Evolutionary conservation across 2,888 invertebrate species (phyloP), one percentile per base, ranked within the genome.

Genomic region (Cephalotes varians): DNA sequence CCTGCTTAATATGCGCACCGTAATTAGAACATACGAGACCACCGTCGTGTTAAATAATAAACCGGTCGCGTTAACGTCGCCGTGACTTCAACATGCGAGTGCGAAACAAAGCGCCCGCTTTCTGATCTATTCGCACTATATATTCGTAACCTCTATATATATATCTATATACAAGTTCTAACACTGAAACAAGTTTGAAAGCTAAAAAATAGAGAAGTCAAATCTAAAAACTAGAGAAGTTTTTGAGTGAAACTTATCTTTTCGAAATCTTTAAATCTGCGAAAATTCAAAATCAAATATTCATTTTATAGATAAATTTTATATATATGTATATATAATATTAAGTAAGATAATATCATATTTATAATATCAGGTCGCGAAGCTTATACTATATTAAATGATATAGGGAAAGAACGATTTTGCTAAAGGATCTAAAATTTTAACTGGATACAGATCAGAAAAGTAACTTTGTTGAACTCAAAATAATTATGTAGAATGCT

Each of bases 21-120:
- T 91, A 92, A 93, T 92, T 93, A 92, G 91, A 92, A 90, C 86
- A 85, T 90, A 88, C 89, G 87, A 85, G 89, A 91, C 85, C 90
- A 90, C 86, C 90, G 86, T 80, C 77, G 82, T 87, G 81, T 89
- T 91, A 89, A 92, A 92, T 90, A 89, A 90, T 91, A 91, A 91
- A 91, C 90, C 84, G 84, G 85, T 80, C 85, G 85, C 85, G 86
- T 88, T 90, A 82, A 89, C 87, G 54, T 77, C 81, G 72, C 65
- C 69, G 47, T 40, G 34, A 65, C 47, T 65, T 34, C 49, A 37
- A 28, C 65, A n/a, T 37, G 64, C 49, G 49, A 74, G 6, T 18
- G 21, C 12, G 34, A 65, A n/a, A 51, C 40, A 44, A 65, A 76
- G 54, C 58, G 25, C 21, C 47, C 15, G 18, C 12, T 34, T 56